Conservation (phyloP, 1,140 invertebrate species). For the Camponotus pennsylvanicus region DNA sequence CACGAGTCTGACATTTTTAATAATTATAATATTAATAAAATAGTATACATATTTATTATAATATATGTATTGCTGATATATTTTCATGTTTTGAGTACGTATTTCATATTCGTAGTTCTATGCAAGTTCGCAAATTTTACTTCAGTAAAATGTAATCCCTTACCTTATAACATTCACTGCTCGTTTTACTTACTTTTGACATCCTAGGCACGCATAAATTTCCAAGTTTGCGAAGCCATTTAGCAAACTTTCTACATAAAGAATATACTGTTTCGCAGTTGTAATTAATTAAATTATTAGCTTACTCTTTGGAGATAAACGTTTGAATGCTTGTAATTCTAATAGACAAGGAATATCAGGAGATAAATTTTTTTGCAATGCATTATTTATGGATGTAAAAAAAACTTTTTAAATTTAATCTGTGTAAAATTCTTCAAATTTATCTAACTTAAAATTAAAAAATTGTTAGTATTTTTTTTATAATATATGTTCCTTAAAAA, state of each 20-base stretch:
- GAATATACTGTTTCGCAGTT: slow-evolving; percentile 22
- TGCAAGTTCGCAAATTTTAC: slow-evolving; percentile 38
- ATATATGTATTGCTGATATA: slow-evolving; percentile 14
- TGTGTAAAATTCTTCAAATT: neutral
- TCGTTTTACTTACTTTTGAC: slow-evolving; percentile 62
- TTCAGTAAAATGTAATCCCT: slow-evolving; percentile 43
- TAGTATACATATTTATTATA: slow-evolving; percentile 12
- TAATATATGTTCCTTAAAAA: no score
- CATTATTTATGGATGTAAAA: neutral
- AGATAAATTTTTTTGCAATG: neutral
- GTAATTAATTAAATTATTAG: slow-evolving; percentile 39
- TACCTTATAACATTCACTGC: slow-evolving; percentile 59
- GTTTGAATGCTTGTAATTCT: neutral
- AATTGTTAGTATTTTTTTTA: neutral
- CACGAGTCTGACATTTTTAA: no score
- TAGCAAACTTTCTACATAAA: slow-evolving; percentile 56
- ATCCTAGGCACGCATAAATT: slow-evolving; percentile 55
- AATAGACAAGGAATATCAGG: neutral
- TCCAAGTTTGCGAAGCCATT: slow-evolving; percentile 49
- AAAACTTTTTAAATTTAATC: neutral
- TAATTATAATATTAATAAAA: neutral
- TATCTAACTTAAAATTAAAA: neutral
- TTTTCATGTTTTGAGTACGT: slow-evolving; percentile 17
- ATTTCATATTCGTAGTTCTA: slow-evolving; percentile 38
- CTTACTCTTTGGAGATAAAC: neutral